phyloP scores from a whole-genome alignment of 2,113 vertebrate species.

The Clarias gariepinus region DNA sequence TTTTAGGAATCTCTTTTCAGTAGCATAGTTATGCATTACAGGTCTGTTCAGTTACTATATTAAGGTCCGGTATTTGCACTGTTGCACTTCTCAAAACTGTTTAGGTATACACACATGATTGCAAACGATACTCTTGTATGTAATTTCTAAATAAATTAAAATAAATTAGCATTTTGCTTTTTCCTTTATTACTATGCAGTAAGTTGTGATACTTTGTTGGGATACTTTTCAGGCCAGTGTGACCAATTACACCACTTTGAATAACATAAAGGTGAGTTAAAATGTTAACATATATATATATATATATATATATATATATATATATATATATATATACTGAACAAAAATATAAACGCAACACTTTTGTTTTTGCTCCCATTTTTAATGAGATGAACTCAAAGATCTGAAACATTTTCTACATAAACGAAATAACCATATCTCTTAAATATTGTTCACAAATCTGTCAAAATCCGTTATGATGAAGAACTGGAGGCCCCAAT shows the following conservation, averaged over 20 bases:
- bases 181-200: neutral
- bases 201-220: neutral
- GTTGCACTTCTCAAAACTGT: neutral
- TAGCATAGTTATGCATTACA: neutral
- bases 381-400: too few relatives aligned
- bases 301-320: too few relatives aligned
- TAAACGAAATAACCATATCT: too few relatives aligned
- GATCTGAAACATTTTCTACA: too few relatives aligned
- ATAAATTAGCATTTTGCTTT: neutral
- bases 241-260: neutral
- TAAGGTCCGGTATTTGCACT: neutral
- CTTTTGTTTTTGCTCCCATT: too few relatives aligned
- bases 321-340: too few relatives aligned
- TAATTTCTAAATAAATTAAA: slow-evolving; percentile 22
- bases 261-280: neutral
- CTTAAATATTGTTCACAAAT: too few relatives aligned
- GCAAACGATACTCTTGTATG: neutral
- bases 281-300: neutral
- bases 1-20: neutral
- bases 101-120: neutral
- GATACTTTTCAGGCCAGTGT: neutral
- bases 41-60: neutral
- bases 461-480: too few relatives aligned
- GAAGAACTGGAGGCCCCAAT: too few relatives aligned
- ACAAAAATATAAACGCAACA: too few relatives aligned